phyloP scores from a whole-genome alignment of 1,140 invertebrate genomes.

The Calliphora vicina region DNA sequence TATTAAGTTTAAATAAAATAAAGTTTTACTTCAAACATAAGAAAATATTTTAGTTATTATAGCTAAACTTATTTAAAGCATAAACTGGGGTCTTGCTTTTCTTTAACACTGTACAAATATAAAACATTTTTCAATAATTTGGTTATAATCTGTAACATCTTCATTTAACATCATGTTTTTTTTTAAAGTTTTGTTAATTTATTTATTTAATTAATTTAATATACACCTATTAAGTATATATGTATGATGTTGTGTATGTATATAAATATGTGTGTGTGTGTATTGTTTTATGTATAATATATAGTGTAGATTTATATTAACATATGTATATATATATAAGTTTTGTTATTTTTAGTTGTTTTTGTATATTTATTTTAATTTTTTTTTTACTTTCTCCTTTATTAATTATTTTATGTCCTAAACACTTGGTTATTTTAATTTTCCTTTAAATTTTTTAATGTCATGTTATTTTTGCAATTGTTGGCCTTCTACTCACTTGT shows the following conservation, averaged over 20 bases:
- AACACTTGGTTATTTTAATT: constrained; percentile 11
- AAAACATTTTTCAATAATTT: too few relatives aligned
- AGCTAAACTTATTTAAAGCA: too few relatives aligned
- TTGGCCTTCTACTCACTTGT: constrained; percentile 26
- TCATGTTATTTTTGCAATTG: not conserved
- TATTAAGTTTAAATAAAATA: not conserved
- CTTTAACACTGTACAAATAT: too few relatives aligned
- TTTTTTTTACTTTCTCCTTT: not conserved
- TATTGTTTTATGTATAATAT: not conserved
- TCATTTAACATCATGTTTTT: too few relatives aligned
- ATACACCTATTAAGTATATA: not conserved
- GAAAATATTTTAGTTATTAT: too few relatives aligned
- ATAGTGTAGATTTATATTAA: too few relatives aligned
- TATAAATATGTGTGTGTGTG: not conserved
- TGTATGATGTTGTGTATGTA: not conserved
- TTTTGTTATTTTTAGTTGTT: not conserved
- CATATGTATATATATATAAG: not conserved
- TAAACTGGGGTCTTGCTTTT: too few relatives aligned
- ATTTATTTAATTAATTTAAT: not conserved
- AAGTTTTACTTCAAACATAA: too few relatives aligned
- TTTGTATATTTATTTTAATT: not conserved
- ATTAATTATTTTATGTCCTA: constrained; percentile 7
- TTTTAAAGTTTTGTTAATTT: too few relatives aligned
- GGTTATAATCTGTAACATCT: too few relatives aligned
- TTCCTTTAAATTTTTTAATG: constrained; percentile 13